A percentile compares a stretch with the other conserved stretches of the same genome.
Conservation (phyloP, 2,888 invertebrate species). For the Drosophila pseudotalamancana region DNA sequence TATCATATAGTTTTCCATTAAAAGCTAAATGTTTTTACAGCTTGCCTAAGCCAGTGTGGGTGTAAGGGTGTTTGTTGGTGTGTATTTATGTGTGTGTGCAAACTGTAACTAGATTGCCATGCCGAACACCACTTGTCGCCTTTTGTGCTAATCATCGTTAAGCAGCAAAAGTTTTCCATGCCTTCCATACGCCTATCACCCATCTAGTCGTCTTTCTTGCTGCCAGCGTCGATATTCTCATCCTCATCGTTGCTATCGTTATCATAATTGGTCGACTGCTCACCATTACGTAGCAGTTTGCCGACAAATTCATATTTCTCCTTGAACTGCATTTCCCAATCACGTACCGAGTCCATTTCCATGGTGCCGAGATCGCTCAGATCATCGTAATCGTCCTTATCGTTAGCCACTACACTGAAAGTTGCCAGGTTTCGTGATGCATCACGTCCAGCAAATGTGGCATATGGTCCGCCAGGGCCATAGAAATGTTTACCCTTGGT, state of each 20-base stretch:
- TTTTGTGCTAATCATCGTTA: conserved; percentile 47
- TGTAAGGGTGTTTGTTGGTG: conserved; percentile 6
- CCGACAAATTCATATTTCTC: conserved; percentile 98
- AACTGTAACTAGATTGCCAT: conserved; percentile 36
- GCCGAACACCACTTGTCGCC: conserved; percentile 16
- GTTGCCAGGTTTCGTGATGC: conserved; percentile 97
- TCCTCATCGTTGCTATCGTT: conserved; percentile 89
- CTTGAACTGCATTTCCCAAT: conserved; percentile 99
- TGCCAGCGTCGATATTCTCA: conserved; percentile 40
- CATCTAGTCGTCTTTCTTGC: conserved; percentile 41
- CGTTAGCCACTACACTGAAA: conserved; percentile 92
- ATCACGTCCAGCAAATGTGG: conserved; percentile 97
- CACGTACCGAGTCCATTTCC: conserved; percentile 97
- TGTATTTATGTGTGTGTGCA: conserved; percentile 6
- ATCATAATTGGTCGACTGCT: conserved; percentile 94
- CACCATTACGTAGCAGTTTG: conserved; percentile 94
- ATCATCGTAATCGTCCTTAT: conserved; percentile 96
- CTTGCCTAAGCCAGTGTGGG: conserved; percentile 25
- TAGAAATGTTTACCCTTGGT: conserved; percentile 96
- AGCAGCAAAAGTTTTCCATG: conserved; percentile 11
- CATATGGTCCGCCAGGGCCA: conserved; percentile 98
- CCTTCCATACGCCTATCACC: neutral
- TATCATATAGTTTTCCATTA: conserved; percentile 31
- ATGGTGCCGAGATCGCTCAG: conserved; percentile 95
- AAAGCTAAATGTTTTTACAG: conserved; percentile 45